A percentile compares a stretch with the other conserved stretches of the same genome.
phyloP scores from a whole-genome alignment of 1,140 invertebrate species.

The Meloidogyne chitwoodi region DNA sequence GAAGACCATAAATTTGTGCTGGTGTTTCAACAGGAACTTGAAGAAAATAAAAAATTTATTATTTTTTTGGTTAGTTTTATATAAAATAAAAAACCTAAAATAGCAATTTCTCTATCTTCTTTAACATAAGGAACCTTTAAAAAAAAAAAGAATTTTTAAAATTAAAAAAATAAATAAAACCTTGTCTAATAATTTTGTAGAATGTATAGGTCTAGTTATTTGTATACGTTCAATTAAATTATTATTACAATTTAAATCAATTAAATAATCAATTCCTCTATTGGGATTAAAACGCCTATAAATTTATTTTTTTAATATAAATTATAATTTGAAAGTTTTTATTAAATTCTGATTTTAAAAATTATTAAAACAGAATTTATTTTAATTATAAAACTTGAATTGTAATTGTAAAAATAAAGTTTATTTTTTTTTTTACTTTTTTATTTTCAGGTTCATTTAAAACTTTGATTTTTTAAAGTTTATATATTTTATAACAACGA shows the following conservation, averaged over 20 bases:
- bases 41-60: background rate
- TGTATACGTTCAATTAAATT: constrained; percentile 32
- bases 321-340: too few relatives aligned
- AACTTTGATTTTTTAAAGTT: background rate
- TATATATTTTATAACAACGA: background rate
- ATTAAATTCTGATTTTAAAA: too few relatives aligned
- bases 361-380: too few relatives aligned
- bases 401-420: background rate
- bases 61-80: background rate
- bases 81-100: constrained; percentile 32
- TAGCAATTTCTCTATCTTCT: constrained; percentile 56
- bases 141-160: background rate
- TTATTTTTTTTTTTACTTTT: background rate
- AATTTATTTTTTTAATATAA: background rate
- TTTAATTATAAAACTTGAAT: too few relatives aligned
- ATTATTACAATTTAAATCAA: constrained; percentile 51
- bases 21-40: constrained; percentile 9
- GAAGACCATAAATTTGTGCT: background rate
- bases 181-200: constrained; percentile 50
- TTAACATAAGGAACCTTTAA: constrained; percentile 56
- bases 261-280: constrained; percentile 57
- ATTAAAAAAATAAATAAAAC: constrained; percentile 21
- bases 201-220: constrained; percentile 48
- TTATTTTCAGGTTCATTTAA: background rate
- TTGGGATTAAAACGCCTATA: constrained; percentile 46